phyloP scores from a whole-genome alignment of 2,888 invertebrate genomes.

The Siphlonurus alternatus region DNA sequence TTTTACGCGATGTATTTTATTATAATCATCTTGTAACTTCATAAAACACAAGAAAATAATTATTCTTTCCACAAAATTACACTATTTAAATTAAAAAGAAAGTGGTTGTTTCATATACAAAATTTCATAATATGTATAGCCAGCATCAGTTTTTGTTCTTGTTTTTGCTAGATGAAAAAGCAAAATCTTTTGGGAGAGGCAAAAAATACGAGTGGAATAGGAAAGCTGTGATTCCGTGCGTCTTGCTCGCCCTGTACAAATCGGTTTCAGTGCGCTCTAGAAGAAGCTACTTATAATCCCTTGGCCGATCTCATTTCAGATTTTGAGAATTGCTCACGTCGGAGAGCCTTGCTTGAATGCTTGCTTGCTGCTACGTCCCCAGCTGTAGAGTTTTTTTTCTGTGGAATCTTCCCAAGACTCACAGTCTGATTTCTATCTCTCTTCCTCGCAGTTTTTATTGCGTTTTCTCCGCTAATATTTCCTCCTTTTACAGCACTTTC shows the following conservation, averaged over 20 bases:
- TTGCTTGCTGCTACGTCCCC: no score
- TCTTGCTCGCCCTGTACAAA: not conserved
- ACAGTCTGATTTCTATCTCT: not conserved
- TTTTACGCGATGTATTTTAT: not conserved
- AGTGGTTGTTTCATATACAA: no score
- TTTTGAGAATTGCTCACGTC: not conserved
- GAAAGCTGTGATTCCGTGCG: not conserved
- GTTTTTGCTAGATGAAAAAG: not conserved
- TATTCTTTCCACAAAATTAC: not conserved
- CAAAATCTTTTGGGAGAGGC: not conserved
- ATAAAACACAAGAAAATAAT: not conserved
- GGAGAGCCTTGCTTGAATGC: no score
- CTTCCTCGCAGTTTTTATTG: not conserved
- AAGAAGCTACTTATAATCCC: not conserved
- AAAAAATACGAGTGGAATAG: not conserved
- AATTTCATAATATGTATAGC: no score
- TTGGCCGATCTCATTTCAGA: not conserved
- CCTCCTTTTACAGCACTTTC: no score
- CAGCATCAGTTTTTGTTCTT: not conserved
- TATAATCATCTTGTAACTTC: not conserved
- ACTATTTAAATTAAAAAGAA: no score
- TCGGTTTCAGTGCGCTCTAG: not conserved
- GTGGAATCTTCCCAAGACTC: not conserved
- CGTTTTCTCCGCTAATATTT: not conserved
- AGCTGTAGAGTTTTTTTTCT: no score